Percentiles rank a stretch among this genome's conserved stretches.
Evolutionary conservation across 2,888 invertebrate genomes (phyloP).

Genomic region (Ornithoptera alexandrae): DNA sequence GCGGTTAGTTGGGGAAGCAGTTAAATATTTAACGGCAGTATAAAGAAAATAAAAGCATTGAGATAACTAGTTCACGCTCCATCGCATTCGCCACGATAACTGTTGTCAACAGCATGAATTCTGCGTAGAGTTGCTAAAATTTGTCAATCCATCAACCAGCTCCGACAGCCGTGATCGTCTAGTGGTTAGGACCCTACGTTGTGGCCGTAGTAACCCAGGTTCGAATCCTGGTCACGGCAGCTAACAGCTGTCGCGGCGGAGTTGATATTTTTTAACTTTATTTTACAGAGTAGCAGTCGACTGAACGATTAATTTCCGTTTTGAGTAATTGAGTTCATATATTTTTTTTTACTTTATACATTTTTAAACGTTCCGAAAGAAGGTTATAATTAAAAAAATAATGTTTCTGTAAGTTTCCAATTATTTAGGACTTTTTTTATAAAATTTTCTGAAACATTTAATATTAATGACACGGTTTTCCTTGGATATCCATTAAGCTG

Average conservation of each 20-base stretch:
- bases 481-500: too few relatives aligned
- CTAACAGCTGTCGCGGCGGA: slow-evolving; percentile 34
- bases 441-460: too few relatives aligned
- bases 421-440: too few relatives aligned
- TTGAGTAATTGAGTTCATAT: too few relatives aligned
- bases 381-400: too few relatives aligned
- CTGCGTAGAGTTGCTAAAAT: background rate
- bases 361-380: too few relatives aligned
- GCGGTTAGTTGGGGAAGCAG: background rate
- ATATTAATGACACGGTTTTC: too few relatives aligned
- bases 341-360: too few relatives aligned
- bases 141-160: slow-evolving; percentile 25
- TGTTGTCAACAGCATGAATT: background rate
- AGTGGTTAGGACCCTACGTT: slow-evolving; percentile 88
- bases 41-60: background rate
- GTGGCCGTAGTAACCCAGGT: slow-evolving; percentile 88
- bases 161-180: slow-evolving; percentile 79
- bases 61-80: background rate
- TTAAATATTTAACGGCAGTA: background rate
- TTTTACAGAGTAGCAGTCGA: too few relatives aligned
- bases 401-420: too few relatives aligned
- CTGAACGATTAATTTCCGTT: too few relatives aligned
- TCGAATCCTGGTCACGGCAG: slow-evolving; percentile 81
- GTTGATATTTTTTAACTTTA: slow-evolving; percentile 18
- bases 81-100: background rate